Evolutionary conservation across 2,797 vertebrate species (phyloP).

Genomic region (Sarcophilus harrisii): DNA sequence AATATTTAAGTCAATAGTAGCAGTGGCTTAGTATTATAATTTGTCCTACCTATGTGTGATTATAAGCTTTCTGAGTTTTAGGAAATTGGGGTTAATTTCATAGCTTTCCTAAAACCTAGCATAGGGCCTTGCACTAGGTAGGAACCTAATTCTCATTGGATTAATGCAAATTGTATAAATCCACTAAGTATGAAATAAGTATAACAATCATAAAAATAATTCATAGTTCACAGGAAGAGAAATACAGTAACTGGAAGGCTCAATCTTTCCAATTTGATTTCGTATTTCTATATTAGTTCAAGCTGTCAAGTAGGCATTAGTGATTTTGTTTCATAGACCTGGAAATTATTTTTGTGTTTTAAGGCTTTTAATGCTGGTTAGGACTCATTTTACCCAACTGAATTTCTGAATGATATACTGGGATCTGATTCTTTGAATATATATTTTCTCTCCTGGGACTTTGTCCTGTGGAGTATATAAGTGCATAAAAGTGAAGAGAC

Average conservation of each 20-base stretch:
- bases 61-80: background rate
- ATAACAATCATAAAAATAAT: background rate
- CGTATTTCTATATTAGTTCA: conserved; percentile 22
- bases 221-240: conserved; percentile 29
- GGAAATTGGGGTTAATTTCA: background rate
- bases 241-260: conserved; percentile 45
- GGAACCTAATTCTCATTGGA: background rate
- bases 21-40: background rate
- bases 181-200: background rate
- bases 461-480: background rate
- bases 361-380: conserved; percentile 42
- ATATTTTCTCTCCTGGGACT: conserved; percentile 36
- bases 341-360: conserved; percentile 47
- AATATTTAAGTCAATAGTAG: conserved; percentile 25
- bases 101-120: background rate
- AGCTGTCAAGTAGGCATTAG: background rate
- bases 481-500: conserved; percentile 59
- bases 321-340: conserved; percentile 3
- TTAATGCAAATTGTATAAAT: background rate
- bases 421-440: conserved; percentile 32
- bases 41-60: background rate
- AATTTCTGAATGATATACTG: conserved; percentile 34
- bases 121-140: background rate
- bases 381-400: conserved; percentile 37
- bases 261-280: conserved; percentile 18